Conservation (phyloP, 2,888 invertebrate species). For the Pardosa pseudoannulata region DNA sequence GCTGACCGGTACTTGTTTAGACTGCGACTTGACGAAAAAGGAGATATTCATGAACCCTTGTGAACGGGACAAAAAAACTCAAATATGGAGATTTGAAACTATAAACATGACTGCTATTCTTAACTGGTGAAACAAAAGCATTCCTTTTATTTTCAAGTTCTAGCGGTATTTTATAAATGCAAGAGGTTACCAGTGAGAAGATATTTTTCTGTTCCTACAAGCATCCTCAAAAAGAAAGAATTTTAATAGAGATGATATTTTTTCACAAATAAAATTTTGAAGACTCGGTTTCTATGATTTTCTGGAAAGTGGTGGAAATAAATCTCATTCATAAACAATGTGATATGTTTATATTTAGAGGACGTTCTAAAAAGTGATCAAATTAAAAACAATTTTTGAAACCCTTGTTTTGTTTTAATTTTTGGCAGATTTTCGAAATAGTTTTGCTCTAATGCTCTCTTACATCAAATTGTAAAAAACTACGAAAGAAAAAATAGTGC, state of each 20-base stretch:
- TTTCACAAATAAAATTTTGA: constrained; percentile 28
- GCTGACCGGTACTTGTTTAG: constrained; percentile 87
- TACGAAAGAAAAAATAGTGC: too few species aligned
- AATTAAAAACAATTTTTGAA: not conserved
- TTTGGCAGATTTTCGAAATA: too few species aligned
- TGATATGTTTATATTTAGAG: not conserved
- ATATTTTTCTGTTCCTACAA: constrained; percentile 32
- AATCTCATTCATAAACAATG: not conserved
- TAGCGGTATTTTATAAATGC: not conserved
- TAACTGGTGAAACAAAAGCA: constrained; percentile 74
- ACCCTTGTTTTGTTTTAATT: not conserved
- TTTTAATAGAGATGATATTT: constrained; percentile 40
- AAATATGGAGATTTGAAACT: constrained; percentile 86
- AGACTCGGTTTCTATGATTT: not conserved
- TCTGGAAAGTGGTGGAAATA: not conserved
- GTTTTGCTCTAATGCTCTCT: too few species aligned
- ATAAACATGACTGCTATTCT: constrained; percentile 76
- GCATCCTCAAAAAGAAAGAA: not conserved
- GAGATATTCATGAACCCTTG: constrained; percentile 85
- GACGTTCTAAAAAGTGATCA: not conserved
- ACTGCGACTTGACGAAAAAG: constrained; percentile 83
- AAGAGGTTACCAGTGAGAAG: constrained; percentile 17
- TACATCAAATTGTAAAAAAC: too few species aligned
- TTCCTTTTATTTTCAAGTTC: not conserved
- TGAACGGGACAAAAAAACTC: constrained; percentile 81